Percentiles rank a stretch among this genome's conserved stretches.
These are phyloP conservation scores for Drosophila niveifrons DNA, from an alignment of 2,888 invertebrate species.

Conservation along the genomic window DNA sequence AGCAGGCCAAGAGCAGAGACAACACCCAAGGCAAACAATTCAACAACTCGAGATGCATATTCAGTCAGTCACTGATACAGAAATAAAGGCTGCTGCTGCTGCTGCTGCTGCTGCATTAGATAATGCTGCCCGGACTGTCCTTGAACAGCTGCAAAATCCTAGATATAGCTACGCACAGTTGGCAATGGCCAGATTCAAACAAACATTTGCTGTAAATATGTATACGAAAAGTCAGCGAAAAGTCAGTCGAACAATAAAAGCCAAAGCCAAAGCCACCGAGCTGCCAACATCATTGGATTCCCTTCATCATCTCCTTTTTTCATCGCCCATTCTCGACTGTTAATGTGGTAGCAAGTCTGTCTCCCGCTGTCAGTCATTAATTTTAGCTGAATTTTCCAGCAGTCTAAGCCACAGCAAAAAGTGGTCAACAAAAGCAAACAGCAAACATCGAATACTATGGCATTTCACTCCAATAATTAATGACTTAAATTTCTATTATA, in stretches of 20 bases:
- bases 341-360: conserved; percentile 37
- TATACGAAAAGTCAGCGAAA: conserved; percentile 30
- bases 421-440: conserved; percentile 36
- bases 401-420: conserved; percentile 35
- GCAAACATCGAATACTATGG: conserved; percentile 38
- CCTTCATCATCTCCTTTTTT: conserved; percentile 3
- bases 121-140: conserved; percentile 51
- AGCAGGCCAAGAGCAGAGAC: conserved; percentile 70
- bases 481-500: not conserved
- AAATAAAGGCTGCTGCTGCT: conserved; percentile 28
- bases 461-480: conserved; percentile 10
- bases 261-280: conserved; percentile 32
- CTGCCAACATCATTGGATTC: conserved; percentile 33
- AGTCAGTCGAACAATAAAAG: conserved; percentile 46
- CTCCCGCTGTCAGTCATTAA: conserved; percentile 47
- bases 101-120: conserved; percentile 45
- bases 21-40: conserved; percentile 63
- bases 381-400: conserved; percentile 38
- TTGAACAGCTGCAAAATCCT: conserved; percentile 40
- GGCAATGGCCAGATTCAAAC: conserved; percentile 33
- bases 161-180: conserved; percentile 37
- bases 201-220: conserved; percentile 43
- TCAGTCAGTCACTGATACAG: conserved; percentile 33
- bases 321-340: conserved; percentile 16
- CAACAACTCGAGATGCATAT: conserved; percentile 56